A percentile compares a stretch with the other conserved stretches of the same genome.
Evolutionary conservation across 2,888 invertebrate species (phyloP).

Genomic region (Theretra japonica): DNA sequence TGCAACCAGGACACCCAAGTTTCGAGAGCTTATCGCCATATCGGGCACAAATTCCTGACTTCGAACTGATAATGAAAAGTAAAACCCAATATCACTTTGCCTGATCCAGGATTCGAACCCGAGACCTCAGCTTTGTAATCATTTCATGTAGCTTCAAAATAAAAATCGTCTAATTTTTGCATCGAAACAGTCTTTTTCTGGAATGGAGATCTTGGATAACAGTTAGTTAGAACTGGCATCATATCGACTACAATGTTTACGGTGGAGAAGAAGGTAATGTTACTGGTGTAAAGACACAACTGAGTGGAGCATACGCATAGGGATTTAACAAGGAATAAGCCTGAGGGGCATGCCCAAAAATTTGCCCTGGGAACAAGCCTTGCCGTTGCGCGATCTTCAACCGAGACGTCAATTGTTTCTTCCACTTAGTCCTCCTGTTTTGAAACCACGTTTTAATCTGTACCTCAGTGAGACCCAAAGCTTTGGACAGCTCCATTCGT

Average conservation of each 20-base stretch:
- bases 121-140: too few relatives aligned
- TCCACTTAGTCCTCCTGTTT: slow-evolving; percentile 98
- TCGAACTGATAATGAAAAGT: too few relatives aligned
- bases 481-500: slow-evolving; percentile 96
- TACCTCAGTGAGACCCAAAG: slow-evolving; percentile 94
- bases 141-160: too few relatives aligned
- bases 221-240: neutral
- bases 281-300: slow-evolving; percentile 85
- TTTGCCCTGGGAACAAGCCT: slow-evolving; percentile 89
- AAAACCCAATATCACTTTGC: too few relatives aligned
- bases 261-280: slow-evolving; percentile 75
- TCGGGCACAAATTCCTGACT: too few relatives aligned
- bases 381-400: slow-evolving; percentile 95
- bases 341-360: slow-evolving; percentile 86
- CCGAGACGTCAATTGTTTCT: slow-evolving; percentile 96
- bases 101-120: too few relatives aligned
- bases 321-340: slow-evolving; percentile 87
- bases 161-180: neutral
- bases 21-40: too few relatives aligned
- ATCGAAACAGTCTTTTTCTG: neutral
- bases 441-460: slow-evolving; percentile 99
- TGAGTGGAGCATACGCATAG: slow-evolving; percentile 86
- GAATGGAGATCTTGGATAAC: neutral
- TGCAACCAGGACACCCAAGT: too few relatives aligned
- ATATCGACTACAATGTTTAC: slow-evolving; percentile 39